Evolutionary conservation across 2,113 vertebrate species (phyloP), one percentile per base, ranked within the genome.

Genomic region (Cynoglossus semilaevis): DNA sequence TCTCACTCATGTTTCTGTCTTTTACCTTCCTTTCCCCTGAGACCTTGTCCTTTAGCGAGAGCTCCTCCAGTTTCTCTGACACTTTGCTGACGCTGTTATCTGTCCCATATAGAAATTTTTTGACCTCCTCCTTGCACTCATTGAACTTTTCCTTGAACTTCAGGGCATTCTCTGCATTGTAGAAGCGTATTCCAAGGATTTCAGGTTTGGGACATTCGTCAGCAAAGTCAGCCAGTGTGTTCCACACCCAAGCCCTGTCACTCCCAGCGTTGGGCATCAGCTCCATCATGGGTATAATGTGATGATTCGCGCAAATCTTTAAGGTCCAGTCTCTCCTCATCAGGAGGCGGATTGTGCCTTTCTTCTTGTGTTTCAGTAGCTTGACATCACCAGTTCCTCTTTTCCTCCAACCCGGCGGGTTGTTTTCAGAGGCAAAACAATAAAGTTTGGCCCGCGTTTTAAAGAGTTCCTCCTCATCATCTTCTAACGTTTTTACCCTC

Each of bases 91-190:
- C 86, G 18, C 86, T 89, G 64, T 90, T 81, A 56, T 87, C 93
- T 78, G 80, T 70, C 76, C 88, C 89, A 77, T 91, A 89, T 82
- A 83, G 63, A 67, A 16, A 82, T 79, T 94, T 94, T 75, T 88
- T 90, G 44, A 93, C 90, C 67, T 95, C 94, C 51, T 92, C 94
- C 83, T 91, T 95, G 92, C 95, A 99, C 87, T 99, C 96, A 64
- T 99, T 96, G 89, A 98, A 98, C 88, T 98, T 99, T 81, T 88
- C 90, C 87, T 97, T 98, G 85, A 99, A 98, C 89, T 98, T 98
- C 83, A 97, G 97, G 83, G 97, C 97, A 88, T 99, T 99, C 85
- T 99, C 96, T 80, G 95, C 93, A 9, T 98, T 98, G 84, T 98
- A 91, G 86, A 99, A 99, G 7, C 97, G 92, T 72, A 98, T 96